Conservation (phyloP, 2,797 vertebrate species). For the Myotis daubentonii region DNA sequence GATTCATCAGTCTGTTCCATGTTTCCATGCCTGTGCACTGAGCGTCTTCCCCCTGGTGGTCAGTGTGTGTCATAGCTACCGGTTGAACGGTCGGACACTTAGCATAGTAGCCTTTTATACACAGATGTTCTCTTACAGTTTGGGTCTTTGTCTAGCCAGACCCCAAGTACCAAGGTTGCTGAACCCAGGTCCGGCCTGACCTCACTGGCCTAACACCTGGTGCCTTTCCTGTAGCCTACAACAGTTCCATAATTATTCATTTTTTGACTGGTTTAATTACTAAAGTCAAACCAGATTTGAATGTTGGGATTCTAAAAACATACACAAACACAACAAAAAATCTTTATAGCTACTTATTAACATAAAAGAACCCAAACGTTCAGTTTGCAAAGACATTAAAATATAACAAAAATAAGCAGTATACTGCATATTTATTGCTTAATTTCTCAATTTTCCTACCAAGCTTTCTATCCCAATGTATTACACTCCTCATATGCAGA, state of each 20-base stretch:
- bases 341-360: conserved; percentile 9
- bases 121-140: too few relatives aligned
- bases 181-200: too few relatives aligned
- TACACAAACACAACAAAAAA: neutral
- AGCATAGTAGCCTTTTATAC: too few relatives aligned
- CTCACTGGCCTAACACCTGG: too few relatives aligned
- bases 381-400: conserved; percentile 20
- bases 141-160: too few relatives aligned
- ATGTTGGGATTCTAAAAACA: neutral
- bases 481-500: neutral
- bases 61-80: too few relatives aligned
- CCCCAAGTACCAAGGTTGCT: too few relatives aligned
- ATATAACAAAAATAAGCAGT: conserved; percentile 22
- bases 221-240: too few relatives aligned
- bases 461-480: neutral
- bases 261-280: neutral
- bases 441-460: neutral
- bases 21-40: too few relatives aligned
- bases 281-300: conserved; percentile 48
- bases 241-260: neutral
- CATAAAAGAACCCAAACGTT: neutral
- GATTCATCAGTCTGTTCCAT: too few relatives aligned
- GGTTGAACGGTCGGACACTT: too few relatives aligned
- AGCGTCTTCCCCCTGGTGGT: too few relatives aligned
- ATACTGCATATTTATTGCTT: neutral